A percentile compares a stretch with the other conserved stretches of the same genome.
These are phyloP conservation scores for Zingel zingel DNA, from an alignment of 2,113 vertebrate species.

Conservation along the genomic window DNA sequence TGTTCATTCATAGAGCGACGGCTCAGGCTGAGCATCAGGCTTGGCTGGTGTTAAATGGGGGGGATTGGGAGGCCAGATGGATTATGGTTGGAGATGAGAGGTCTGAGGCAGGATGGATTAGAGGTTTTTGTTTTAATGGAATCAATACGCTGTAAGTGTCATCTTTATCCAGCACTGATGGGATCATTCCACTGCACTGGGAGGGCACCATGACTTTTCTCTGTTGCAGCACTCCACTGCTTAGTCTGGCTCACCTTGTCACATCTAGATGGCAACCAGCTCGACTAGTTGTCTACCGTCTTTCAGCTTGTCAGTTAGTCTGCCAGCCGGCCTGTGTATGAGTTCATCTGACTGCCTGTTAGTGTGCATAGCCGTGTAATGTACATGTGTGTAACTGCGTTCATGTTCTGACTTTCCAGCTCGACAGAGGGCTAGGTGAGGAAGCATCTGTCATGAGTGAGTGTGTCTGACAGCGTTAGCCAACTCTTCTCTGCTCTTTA, in stretches of 20 bases:
- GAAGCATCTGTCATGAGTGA: conserved; percentile 70
- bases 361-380: conserved; percentile 54
- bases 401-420: conserved; percentile 62
- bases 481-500: conserved; percentile 75
- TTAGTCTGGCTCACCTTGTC: conserved; percentile 65
- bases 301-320: conserved; percentile 36
- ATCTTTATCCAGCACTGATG: conserved; percentile 79
- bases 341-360: conserved; percentile 46
- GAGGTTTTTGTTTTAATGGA: conserved; percentile 79
- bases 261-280: conserved; percentile 52
- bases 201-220: conserved; percentile 77
- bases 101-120: conserved; percentile 80
- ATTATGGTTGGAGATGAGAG: conserved; percentile 81
- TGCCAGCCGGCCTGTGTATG: conserved; percentile 24
- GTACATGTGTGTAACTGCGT: conserved; percentile 44
- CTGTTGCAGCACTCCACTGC: conserved; percentile 46
- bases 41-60: conserved; percentile 70
- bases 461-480: conserved; percentile 80
- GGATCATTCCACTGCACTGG: conserved; percentile 80
- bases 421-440: conserved; percentile 47
- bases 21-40: conserved; percentile 62
- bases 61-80: conserved; percentile 74
- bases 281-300: conserved; percentile 31
- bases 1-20: conserved; percentile 61
- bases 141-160: conserved; percentile 83